Evolutionary conservation across 1,140 invertebrate species (phyloP), one percentile per base, ranked within the genome.

Genomic region (Drosophila ironensis): DNA sequence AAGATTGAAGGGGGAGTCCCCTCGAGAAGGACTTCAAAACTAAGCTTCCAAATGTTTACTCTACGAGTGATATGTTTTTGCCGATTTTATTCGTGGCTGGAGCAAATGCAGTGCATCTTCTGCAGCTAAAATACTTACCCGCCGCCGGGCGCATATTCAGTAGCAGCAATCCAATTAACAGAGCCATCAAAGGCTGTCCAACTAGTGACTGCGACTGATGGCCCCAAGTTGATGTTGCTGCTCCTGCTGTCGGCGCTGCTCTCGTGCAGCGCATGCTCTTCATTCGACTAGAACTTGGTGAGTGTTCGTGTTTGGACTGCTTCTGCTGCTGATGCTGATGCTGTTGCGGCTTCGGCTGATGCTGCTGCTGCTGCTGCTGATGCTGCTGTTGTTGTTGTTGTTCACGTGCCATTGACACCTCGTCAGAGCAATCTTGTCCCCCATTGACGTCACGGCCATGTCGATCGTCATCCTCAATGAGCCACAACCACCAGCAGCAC

Each of bases 91-190:
- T n/a, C n/a, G n/a, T n/a, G n/a, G n/a, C n/a, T n/a, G n/a, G n/a
- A n/a, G n/a, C n/a, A n/a, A n/a, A n/a, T n/a, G 19, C 8, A 27
- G 48, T 27, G 16, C 56, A 45, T 33, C 17, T 9, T 4, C 17
- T 22, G 16, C 14, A 35, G 6, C 4, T 9, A 57, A 24, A 28
- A 28, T 22, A 76, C 87, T 87, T 72, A 89, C 87, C 87, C 71
- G 75, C 71, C 56, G 73, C 72, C 35, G 57, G 71, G 19, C 78
- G 78, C 45, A 75, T 68, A 64, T 77, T 73, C 45, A 89, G 69
- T 52, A 88, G 72, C 59, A 88, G 72, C 68, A 89, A 66, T 68
- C 82, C 87, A 76, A 87, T 86, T 87, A 89, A 87, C 73, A 89
- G 57, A 73, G 87, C 78, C 75, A 81, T 73, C 69, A 88, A 74